Conservation (phyloP, 1,140 invertebrate species). For the Polypedilum vanderplanki region DNA sequence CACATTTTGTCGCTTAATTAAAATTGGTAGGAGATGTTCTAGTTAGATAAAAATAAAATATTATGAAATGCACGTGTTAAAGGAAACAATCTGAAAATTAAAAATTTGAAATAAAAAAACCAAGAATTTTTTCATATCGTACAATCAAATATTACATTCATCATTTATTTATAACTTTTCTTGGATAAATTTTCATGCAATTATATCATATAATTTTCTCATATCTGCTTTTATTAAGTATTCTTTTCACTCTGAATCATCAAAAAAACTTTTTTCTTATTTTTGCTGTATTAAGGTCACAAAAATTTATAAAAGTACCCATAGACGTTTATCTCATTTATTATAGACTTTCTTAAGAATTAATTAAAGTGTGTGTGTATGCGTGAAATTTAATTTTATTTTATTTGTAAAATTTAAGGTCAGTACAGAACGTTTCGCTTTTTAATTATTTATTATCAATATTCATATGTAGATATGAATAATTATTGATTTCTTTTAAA, state of each 20-base stretch:
- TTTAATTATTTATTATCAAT: background rate
- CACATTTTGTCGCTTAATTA: conserved; percentile 4
- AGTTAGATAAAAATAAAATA: too few species aligned
- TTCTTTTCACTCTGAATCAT: background rate
- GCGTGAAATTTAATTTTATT: background rate
- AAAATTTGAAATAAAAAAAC: too few species aligned
- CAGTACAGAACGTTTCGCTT: background rate
- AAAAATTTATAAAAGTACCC: conserved; percentile 14
- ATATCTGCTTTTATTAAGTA: background rate
- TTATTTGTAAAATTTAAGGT: background rate
- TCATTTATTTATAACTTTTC: too few species aligned
- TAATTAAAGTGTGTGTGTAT: too few species aligned
- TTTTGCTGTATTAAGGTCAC: background rate
- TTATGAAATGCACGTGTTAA: too few species aligned
- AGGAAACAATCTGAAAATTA: too few species aligned
- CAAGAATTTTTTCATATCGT: too few species aligned
- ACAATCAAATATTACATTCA: too few species aligned
- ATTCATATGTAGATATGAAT: background rate
- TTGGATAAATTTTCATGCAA: too few species aligned
- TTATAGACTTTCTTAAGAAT: background rate
- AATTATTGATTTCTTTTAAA: too few species aligned
- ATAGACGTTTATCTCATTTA: background rate
- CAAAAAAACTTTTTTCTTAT: background rate
- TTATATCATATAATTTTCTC: too few species aligned
- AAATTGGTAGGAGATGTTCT: background rate